Base-by-base conservation (phyloP, 2,797 vertebrate species). In the Pseudochromis fuscus region DNA sequence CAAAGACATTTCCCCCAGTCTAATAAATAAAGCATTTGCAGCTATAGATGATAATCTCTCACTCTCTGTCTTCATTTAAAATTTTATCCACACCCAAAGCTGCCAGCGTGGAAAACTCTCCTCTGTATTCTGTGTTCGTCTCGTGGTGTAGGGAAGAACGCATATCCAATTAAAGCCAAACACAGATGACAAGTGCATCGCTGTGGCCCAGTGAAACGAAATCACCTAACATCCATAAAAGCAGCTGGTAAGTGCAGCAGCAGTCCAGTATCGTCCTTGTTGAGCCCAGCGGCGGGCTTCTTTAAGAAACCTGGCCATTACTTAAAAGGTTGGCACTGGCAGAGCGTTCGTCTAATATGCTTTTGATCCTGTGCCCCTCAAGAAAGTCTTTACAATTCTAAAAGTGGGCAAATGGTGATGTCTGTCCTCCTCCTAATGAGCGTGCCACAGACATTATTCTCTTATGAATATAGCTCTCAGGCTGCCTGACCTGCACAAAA, bases 401-500 rank as follows among this genome's bases (percentile, higher is more conserved):
- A 82, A 88, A 84, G 75, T 64, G 61, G 65, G 67, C 74, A 87
- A 85, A 79, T 72, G 72, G 68, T 62, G 60, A 78, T 77, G 83
- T 75, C 73, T 75, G 64, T 77, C 82, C 70, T 77, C 53, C 58
- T 76, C 76, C 74, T 87, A 90, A 92, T 89, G 86, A 92, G 87
- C 11, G 19, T 33, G 63, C 56, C 13, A 44, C 83, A 69, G 77
- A 86, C 60, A 77, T 86, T 78, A 79, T 88, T 86, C 83, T 84
- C 84, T 64, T 77, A 63, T 81, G 79, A 88, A 85, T 86, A 74
- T 85, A 83, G 74, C 88, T 88, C 82, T 85, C 64, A 64, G 88
- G 81, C 81, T 76, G 70, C 63, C 66, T 85, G 85, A 89, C 83
- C 87, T 88, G 88, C 40, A 52, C 65, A 82, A 84, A 87, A 79